Base-by-base conservation (phyloP, 2,797 vertebrate species). In the Buceros bicornis region DNA sequence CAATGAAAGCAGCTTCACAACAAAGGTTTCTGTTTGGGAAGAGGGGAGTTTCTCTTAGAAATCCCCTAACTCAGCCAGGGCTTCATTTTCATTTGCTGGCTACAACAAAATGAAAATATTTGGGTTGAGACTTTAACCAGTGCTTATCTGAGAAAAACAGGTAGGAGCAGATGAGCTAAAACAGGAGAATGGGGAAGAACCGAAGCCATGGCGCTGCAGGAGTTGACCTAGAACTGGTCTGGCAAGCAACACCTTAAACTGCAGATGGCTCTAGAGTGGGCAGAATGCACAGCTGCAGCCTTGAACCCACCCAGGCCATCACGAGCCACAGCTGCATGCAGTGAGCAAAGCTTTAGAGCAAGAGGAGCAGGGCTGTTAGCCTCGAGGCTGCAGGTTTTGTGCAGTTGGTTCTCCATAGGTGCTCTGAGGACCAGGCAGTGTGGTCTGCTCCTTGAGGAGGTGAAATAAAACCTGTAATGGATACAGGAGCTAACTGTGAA, bases 1-100 rank as follows among this genome's bases (percentile, higher is more conserved):
- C 69, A 65, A 61, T 69, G 91, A 96, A 93, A 89, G 90, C 93
- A 90, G 79, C 89, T 78, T 77, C 91, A 83, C 82, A 94, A 93
- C 87, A 91, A 92, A 91, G 87, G 80, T 60, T 95, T 94, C 85
- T 78, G 56, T 87, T 82, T 53, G 61, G 60, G n/a, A 47, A 11
- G 17, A n/a, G 64, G 48, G 29, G 7, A 74, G 62, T 54, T 74
- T 89, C 89, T 81, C 22, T 90, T 79, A 91, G 73, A 88, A 91
- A 93, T 70, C 51, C 50, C 43, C 54, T 61, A 78, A 60, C 66
- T 76, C 29, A 2, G 43, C 28, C 31, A 66, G 25, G 28, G 9
- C 77, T 95, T 91, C 16, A 6, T 76, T 96, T 96, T 88, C 80
- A 61, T 69, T 54, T 81, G 47, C 66, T 65, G 29, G 40, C 62